Percentiles rank a stretch among this genome's conserved stretches.
These are phyloP conservation scores for Puffinus mauretanicus DNA, from an alignment of 2,113 vertebrate species.

Conservation along the genomic window DNA sequence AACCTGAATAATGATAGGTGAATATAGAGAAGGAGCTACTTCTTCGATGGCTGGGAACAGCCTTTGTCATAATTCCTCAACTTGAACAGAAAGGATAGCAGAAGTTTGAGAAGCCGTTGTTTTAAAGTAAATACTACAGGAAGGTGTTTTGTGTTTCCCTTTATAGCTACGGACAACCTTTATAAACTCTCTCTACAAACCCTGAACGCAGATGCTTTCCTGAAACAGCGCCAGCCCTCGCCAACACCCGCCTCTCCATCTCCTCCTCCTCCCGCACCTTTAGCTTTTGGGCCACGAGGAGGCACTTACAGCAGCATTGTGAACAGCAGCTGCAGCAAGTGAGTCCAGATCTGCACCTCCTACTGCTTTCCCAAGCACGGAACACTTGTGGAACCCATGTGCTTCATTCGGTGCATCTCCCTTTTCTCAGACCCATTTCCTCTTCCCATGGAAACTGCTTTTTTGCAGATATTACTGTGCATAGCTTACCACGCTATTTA, in stretches of 20 bases:
- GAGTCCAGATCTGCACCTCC: slow-evolving; percentile 16
- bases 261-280: slow-evolving; percentile 78
- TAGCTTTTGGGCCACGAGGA: slow-evolving; percentile 74
- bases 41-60: neutral
- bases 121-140: neutral
- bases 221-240: slow-evolving; percentile 88
- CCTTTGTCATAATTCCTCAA: neutral
- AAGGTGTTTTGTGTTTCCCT: slow-evolving; percentile 34
- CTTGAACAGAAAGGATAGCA: neutral
- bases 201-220: slow-evolving; percentile 91
- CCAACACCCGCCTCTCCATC: slow-evolving; percentile 81
- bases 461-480: neutral
- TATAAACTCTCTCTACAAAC: slow-evolving; percentile 97
- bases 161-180: slow-evolving; percentile 88
- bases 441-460: neutral
- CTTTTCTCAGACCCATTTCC: neutral
- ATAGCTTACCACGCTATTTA: neutral
- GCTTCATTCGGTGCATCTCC: neutral
- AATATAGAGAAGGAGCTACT: neutral
- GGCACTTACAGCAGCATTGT: slow-evolving; percentile 91
- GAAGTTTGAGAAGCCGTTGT: neutral
- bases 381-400: neutral
- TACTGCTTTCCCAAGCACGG: neutral
- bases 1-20: neutral
- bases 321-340: slow-evolving; percentile 78